Conservation (phyloP, 2,888 invertebrate genomes). For the Drosophila anomelani region DNA sequence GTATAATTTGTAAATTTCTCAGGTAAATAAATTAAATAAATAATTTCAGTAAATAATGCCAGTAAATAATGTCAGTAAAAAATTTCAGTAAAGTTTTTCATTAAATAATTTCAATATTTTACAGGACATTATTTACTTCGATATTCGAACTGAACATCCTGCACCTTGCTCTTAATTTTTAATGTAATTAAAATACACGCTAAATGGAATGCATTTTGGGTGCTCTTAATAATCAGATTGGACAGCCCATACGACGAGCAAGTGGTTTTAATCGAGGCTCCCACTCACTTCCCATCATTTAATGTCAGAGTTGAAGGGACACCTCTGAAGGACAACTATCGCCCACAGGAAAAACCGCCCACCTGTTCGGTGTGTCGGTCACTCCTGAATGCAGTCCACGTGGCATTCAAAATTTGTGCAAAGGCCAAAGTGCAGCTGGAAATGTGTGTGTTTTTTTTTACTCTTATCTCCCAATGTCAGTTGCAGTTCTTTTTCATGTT, state of each 20-base stretch:
- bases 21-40: too few relatives aligned
- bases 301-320: slow-evolving; percentile 28
- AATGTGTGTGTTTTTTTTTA: slow-evolving; percentile 21
- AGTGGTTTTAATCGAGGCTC: slow-evolving; percentile 16
- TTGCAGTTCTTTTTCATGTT: slow-evolving; percentile 1
- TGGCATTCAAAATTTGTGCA: slow-evolving; percentile 25
- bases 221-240: slow-evolving; percentile 9
- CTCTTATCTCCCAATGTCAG: slow-evolving; percentile 30
- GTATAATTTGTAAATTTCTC: too few relatives aligned
- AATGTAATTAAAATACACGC: slow-evolving; percentile 7
- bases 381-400: slow-evolving; percentile 20
- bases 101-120: neutral
- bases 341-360: slow-evolving; percentile 1
- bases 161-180: neutral
- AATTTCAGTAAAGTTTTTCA: too few relatives aligned
- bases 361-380: slow-evolving; percentile 15
- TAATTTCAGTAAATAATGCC: too few relatives aligned
- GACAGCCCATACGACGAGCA: neutral
- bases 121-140: neutral
- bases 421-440: slow-evolving; percentile 29
- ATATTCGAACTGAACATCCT: neutral
- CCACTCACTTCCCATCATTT: slow-evolving; percentile 6
- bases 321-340: slow-evolving; percentile 26
- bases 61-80: too few relatives aligned
- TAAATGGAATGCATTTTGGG: slow-evolving; percentile 5